Percentiles rank a stretch among this genome's conserved stretches.
phyloP scores from a whole-genome alignment of 2,797 vertebrate genomes.

The Ateles fusciceps region DNA sequence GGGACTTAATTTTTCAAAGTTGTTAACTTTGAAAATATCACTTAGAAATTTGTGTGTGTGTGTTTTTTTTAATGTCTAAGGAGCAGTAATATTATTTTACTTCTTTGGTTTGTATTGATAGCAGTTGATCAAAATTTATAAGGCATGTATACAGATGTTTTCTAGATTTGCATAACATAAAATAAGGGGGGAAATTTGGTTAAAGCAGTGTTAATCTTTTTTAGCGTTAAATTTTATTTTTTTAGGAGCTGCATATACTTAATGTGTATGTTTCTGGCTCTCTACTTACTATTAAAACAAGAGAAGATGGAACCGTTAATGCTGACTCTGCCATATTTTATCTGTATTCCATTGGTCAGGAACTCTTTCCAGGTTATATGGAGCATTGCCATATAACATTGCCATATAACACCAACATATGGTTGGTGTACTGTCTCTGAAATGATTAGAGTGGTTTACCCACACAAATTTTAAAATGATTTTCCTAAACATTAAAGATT shows the following conservation, averaged over 20 bases:
- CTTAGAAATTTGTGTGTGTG: background rate
- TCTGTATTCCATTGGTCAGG: slow-evolving; percentile 17
- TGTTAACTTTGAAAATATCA: slow-evolving; percentile 5
- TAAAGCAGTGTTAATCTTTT: slow-evolving; percentile 29
- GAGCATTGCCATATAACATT: background rate
- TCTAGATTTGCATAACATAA: background rate
- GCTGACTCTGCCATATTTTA: background rate
- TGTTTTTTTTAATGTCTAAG: background rate
- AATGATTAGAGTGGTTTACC: slow-evolving; percentile 53
- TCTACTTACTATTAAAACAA: background rate
- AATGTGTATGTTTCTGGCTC: background rate
- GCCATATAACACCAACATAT: background rate
- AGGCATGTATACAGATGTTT: background rate
- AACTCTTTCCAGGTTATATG: background rate
- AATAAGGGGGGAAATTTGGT: background rate
- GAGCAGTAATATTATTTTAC: slow-evolving; percentile 1
- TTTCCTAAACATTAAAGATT: slow-evolving; percentile 24
- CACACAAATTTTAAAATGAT: slow-evolving; percentile 25
- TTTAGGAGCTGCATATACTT: background rate
- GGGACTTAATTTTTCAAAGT: slow-evolving; percentile 9
- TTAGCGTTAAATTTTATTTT: slow-evolving; percentile 6
- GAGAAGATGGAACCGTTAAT: background rate
- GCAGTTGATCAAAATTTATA: background rate
- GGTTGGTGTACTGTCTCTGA: background rate
- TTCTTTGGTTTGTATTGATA: background rate